Percentiles rank a stretch among this genome's conserved stretches.
Conservation (phyloP, 2,113 vertebrate species). For the Psammodynastes pulverulentus region DNA sequence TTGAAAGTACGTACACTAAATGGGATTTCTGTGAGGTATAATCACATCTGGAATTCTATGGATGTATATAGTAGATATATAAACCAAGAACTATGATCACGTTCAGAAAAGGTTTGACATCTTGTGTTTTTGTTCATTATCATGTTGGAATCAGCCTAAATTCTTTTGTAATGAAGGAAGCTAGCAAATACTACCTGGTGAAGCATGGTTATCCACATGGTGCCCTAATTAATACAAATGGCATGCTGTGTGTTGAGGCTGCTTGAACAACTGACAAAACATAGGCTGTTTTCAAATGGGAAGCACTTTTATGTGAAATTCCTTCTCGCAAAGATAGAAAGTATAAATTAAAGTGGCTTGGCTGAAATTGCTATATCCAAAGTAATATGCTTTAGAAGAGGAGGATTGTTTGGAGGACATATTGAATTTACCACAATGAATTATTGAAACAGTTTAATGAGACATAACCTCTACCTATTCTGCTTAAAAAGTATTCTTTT, state of each 20-base stretch:
- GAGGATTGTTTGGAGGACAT: neutral
- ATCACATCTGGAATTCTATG: neutral
- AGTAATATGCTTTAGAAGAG: neutral
- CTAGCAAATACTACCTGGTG: neutral
- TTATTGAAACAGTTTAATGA: neutral
- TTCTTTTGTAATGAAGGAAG: neutral
- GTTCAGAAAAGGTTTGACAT: neutral
- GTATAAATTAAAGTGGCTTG: neutral
- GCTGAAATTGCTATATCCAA: neutral
- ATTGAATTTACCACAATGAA: neutral
- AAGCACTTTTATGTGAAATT: neutral
- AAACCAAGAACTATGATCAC: neutral
- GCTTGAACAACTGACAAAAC: neutral
- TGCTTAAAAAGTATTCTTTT: neutral
- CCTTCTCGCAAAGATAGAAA: neutral
- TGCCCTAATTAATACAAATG: neutral
- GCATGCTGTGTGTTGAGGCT: neutral
- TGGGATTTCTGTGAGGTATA: neutral
- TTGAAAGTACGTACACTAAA: neutral
- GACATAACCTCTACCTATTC: neutral
- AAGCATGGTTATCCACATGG: neutral
- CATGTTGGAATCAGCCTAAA: neutral
- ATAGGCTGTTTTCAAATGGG: neutral
- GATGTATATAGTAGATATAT: neutral
- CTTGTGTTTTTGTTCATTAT: neutral